Conservation (phyloP, 1,140 invertebrate genomes). For the Zophobas morio region DNA sequence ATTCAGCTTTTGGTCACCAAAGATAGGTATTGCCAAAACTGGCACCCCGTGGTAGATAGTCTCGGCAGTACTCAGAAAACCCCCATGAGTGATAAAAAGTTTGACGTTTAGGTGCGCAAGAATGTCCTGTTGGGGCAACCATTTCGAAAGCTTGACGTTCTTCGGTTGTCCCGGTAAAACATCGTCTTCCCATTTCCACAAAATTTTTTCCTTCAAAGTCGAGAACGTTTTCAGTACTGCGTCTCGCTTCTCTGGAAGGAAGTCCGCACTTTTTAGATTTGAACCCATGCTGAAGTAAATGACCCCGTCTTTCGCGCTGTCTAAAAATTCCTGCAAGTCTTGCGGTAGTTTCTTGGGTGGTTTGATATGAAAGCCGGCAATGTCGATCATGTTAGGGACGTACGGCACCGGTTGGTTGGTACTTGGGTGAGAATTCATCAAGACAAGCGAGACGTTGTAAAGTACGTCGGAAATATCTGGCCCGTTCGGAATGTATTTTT, state of each 20-base stretch:
- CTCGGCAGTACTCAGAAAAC: conserved; percentile 70
- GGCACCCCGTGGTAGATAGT: conserved; percentile 70
- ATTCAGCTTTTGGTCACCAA: conserved; percentile 71
- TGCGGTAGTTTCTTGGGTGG: conserved; percentile 64
- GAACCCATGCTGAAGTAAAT: conserved; percentile 25
- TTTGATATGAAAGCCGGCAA: conserved; percentile 71
- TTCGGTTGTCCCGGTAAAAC: conserved; percentile 66
- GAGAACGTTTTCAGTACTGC: not conserved
- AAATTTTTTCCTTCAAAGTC: conserved; percentile 56
- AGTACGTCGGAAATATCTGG: conserved; percentile 70
- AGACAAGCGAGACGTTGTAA: conserved; percentile 69
- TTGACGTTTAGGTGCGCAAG: conserved; percentile 69
- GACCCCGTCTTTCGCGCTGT: not conserved
- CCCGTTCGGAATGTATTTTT: conserved; percentile 66
- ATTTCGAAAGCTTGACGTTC: conserved; percentile 21
- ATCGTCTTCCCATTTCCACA: conserved; percentile 73
- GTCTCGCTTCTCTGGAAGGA: conserved; percentile 2
- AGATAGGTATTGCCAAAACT: conserved; percentile 71
- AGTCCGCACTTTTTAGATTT: conserved; percentile 3
- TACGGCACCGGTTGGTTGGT: conserved; percentile 71
- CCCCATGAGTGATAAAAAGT: conserved; percentile 73
- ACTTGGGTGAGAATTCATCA: conserved; percentile 73
- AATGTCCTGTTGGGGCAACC: conserved; percentile 30
- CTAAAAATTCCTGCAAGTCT: conserved; percentile 51
- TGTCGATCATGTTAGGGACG: conserved; percentile 71